A percentile compares a stretch with the other conserved stretches of the same genome.
Evolutionary conservation across 2,888 invertebrate genomes (phyloP).

Genomic region (Campoplex nolae): DNA sequence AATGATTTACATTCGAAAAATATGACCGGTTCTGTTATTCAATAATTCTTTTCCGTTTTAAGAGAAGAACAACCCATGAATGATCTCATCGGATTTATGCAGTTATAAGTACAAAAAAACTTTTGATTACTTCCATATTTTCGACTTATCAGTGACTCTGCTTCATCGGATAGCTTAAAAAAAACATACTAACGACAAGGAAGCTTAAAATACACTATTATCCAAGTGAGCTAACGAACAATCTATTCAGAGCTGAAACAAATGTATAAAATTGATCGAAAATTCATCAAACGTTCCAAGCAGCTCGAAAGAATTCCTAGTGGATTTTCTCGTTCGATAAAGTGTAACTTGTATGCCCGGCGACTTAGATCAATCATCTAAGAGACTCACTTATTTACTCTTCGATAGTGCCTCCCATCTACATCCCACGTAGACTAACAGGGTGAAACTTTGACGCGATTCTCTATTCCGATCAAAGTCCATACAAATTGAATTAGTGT

Average conservation of each 20-base stretch:
- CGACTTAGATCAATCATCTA: constrained; percentile 43
- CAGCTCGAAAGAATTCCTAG: background rate
- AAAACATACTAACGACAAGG: background rate
- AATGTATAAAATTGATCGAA: background rate
- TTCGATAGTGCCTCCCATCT: constrained; percentile 37
- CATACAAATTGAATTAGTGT: constrained; percentile 59
- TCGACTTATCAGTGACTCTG: background rate
- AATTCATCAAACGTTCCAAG: background rate
- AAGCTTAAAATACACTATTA: background rate
- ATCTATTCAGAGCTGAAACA: background rate
- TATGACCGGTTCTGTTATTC: background rate
- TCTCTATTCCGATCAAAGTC: constrained; percentile 62
- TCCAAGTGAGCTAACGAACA: background rate
- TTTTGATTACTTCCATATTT: background rate
- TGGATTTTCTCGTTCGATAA: background rate
- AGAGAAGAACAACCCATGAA: background rate
- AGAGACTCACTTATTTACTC: constrained; percentile 45
- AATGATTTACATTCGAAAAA: background rate
- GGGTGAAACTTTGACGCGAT: constrained; percentile 53
- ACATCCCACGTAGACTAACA: constrained; percentile 16
- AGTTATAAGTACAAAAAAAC: background rate
- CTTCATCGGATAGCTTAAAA: background rate
- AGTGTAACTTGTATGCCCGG: background rate
- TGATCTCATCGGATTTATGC: too few species aligned
- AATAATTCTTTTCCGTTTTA: background rate